Percentiles rank a stretch among this genome's conserved stretches.
Conservation (phyloP, 2,113 vertebrate genomes). For the Odontophorus gujanensis region DNA sequence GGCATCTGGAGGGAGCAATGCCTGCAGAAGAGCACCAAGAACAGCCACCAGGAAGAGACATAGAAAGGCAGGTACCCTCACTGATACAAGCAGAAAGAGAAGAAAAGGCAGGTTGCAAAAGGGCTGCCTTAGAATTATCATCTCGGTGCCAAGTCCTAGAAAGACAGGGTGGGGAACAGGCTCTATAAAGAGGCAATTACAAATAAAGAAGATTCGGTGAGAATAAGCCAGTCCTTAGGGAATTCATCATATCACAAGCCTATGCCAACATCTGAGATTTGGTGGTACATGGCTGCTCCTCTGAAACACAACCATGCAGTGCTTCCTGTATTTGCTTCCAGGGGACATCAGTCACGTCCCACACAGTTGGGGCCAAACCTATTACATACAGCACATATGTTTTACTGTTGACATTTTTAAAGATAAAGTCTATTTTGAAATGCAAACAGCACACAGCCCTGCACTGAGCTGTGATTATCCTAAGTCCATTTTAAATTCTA, state of each 20-base stretch:
- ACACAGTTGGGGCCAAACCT: neutral
- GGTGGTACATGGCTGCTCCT: neutral
- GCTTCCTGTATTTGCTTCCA: neutral
- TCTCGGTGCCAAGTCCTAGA: constrained; percentile 10
- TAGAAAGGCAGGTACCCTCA: neutral
- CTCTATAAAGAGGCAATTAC: neutral
- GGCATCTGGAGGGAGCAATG: neutral
- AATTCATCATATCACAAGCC: neutral
- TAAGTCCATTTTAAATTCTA: neutral
- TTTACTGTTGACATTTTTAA: neutral
- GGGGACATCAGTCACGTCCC: neutral
- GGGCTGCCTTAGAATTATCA: neutral
- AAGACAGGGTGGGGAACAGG: neutral
- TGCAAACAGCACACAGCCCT: neutral
- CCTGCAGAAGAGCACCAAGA: neutral
- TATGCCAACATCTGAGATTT: neutral
- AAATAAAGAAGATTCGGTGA: neutral
- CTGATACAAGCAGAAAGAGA: neutral
- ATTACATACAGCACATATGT: neutral
- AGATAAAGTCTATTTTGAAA: neutral
- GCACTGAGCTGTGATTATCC: neutral
- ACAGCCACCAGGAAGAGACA: neutral
- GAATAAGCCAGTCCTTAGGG: neutral
- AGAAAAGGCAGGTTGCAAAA: constrained; percentile 7
- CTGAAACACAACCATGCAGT: neutral